Evolutionary conservation across 1,140 invertebrate genomes (phyloP).

Genomic region (Holcopasites calliopsidis): DNA sequence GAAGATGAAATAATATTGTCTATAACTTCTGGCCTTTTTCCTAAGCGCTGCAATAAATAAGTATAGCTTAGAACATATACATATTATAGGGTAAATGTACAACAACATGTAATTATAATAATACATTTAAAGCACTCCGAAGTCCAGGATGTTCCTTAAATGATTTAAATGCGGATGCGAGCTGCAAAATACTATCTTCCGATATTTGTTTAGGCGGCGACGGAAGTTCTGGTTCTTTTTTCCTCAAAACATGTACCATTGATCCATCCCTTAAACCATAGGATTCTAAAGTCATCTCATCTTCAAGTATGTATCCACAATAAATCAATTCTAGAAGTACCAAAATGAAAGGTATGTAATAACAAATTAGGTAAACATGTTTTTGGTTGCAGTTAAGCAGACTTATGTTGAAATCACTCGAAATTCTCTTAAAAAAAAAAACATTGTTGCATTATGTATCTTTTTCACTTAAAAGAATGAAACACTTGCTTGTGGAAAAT

Average conservation of each 20-base stretch:
- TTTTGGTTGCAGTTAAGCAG: not conserved
- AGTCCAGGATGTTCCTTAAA: slow-evolving; percentile 77
- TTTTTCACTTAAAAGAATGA: not conserved
- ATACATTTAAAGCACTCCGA: slow-evolving; percentile 79
- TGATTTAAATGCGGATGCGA: slow-evolving; percentile 78
- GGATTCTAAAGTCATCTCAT: slow-evolving; percentile 77
- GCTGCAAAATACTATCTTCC: slow-evolving; percentile 75
- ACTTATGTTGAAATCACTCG: no score
- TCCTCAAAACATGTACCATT: slow-evolving; percentile 80
- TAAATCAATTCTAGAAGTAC: slow-evolving; percentile 79
- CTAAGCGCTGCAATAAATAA: slow-evolving; percentile 76
- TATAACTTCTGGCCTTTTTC: slow-evolving; percentile 78
- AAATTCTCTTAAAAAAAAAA: no score
- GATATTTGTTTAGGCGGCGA: slow-evolving; percentile 67
- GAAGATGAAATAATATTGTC: slow-evolving; percentile 81
- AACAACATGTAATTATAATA: slow-evolving; percentile 13
- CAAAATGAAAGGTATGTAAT: slow-evolving; percentile 33
- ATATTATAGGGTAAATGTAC: not conserved
- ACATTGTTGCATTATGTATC: not conserved
- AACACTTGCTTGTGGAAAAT: not conserved
- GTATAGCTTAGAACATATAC: slow-evolving; percentile 6
- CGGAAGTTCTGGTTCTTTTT: slow-evolving; percentile 69
- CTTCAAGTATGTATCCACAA: slow-evolving; percentile 80
- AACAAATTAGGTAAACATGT: slow-evolving; percentile 3
- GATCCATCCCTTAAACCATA: slow-evolving; percentile 80